Evolutionary conservation across 2,113 vertebrate species (phyloP).

Genomic region (Nicator chloris): DNA sequence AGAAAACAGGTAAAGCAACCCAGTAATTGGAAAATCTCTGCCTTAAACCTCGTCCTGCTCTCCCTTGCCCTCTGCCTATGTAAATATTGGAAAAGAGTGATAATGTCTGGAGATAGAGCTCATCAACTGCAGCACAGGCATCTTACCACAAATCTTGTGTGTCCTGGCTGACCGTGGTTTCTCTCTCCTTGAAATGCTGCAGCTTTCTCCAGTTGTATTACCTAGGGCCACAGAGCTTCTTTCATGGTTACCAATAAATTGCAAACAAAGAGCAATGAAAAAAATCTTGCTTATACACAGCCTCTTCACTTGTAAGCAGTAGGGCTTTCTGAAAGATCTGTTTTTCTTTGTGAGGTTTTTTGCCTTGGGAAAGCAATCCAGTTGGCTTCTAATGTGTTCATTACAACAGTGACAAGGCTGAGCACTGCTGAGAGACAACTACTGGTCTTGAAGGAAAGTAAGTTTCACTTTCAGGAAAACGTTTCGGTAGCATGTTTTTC

Average conservation of each 20-base stretch:
- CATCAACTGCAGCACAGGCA: neutral
- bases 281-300: neutral
- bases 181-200: neutral
- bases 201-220: neutral
- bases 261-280: neutral
- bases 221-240: neutral
- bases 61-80: neutral
- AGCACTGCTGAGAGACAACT: neutral
- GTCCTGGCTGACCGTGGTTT: neutral
- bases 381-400: slow-evolving; percentile 9
- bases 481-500: neutral
- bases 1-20: neutral
- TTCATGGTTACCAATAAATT: neutral
- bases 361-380: slow-evolving; percentile 26
- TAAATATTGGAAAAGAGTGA: neutral
- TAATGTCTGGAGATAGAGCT: neutral
- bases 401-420: neutral
- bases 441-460: neutral
- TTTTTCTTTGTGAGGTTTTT: neutral
- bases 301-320: neutral
- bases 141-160: neutral
- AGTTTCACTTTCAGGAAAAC: neutral
- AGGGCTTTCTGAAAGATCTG: neutral
- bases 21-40: neutral
- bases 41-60: neutral